A percentile compares a stretch with the other conserved stretches of the same genome.
These are phyloP conservation scores for Corythucha ciliata DNA, from an alignment of 2,888 invertebrate species.

Conservation along the genomic window DNA sequence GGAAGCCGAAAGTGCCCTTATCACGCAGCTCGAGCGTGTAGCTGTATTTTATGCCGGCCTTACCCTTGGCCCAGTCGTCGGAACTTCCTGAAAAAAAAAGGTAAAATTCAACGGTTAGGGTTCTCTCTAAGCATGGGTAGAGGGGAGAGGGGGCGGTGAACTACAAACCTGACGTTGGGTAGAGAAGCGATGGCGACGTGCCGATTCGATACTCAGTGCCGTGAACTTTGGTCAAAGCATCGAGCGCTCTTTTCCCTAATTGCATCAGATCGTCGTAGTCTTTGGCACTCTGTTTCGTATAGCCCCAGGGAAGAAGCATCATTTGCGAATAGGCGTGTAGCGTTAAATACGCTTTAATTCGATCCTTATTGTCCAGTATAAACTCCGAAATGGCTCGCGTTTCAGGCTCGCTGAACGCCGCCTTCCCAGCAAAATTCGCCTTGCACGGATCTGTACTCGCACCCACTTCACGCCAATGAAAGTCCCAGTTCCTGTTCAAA, in stretches of 20 bases:
- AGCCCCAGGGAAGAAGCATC: slow-evolving; percentile 42
- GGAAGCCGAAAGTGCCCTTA: slow-evolving; percentile 72
- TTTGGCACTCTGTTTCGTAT: slow-evolving; percentile 36
- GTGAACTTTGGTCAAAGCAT: slow-evolving; percentile 35
- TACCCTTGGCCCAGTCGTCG: slow-evolving; percentile 86
- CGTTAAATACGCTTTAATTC: slow-evolving; percentile 46
- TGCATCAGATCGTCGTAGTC: slow-evolving; percentile 38
- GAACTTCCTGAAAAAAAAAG: slow-evolving; percentile 73
- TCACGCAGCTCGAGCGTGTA: slow-evolving; percentile 86
- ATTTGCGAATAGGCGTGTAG: slow-evolving; percentile 56
- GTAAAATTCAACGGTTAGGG: no score
- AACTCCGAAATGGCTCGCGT: slow-evolving; percentile 42
- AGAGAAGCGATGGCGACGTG: slow-evolving; percentile 33
- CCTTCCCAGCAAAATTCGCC: slow-evolving; percentile 47
- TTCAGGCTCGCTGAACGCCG: slow-evolving; percentile 45
- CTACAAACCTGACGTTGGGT: slow-evolving; percentile 34
- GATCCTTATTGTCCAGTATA: slow-evolving; percentile 39
- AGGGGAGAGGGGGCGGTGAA: not conserved
- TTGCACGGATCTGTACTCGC: slow-evolving; percentile 50
- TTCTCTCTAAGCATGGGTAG: no score
- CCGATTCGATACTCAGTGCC: slow-evolving; percentile 36
- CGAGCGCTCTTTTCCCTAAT: slow-evolving; percentile 39
- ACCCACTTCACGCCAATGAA: slow-evolving; percentile 66
- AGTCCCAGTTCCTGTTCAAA: slow-evolving; percentile 79
- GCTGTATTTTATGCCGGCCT: slow-evolving; percentile 70